These are phyloP conservation scores for Drosophila sproati DNA, from an alignment of 1,140 invertebrate species.

Conservation along the genomic window DNA sequence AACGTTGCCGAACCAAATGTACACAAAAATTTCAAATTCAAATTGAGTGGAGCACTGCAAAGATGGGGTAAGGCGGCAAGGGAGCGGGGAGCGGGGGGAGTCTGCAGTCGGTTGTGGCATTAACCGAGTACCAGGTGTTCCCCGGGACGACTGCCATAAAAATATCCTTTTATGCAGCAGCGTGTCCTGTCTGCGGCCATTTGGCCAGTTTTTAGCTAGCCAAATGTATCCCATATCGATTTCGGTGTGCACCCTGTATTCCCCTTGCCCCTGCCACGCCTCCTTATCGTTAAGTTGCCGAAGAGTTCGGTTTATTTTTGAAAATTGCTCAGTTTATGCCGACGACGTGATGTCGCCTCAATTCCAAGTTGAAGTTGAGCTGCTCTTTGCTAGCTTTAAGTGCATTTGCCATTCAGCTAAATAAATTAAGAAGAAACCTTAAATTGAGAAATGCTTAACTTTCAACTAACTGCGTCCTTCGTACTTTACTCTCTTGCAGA, in stretches of 20 bases:
- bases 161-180: slow-evolving; percentile 75
- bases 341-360: slow-evolving; percentile 47
- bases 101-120: not conserved
- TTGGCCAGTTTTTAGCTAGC: slow-evolving; percentile 53
- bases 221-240: slow-evolving; percentile 71
- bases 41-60: slow-evolving; percentile 38
- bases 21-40: slow-evolving; percentile 51
- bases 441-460: slow-evolving; percentile 1
- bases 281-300: slow-evolving; percentile 46
- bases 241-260: slow-evolving; percentile 3
- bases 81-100: not conserved
- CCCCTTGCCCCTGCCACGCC: no score
- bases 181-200: slow-evolving; percentile 64
- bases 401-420: not conserved
- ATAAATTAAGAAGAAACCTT: not conserved
- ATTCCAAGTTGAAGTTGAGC: not conserved
- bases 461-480: not conserved
- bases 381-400: not conserved
- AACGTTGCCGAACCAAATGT: slow-evolving; percentile 10
- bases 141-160: slow-evolving; percentile 58
- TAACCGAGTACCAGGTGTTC: slow-evolving; percentile 56
- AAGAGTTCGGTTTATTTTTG: slow-evolving; percentile 2
- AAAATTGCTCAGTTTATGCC: slow-evolving; percentile 47
- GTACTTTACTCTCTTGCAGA: slow-evolving; percentile 62
- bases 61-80: not conserved